phyloP scores from a whole-genome alignment of 2,888 invertebrate genomes.

The Pammene fasciana region DNA sequence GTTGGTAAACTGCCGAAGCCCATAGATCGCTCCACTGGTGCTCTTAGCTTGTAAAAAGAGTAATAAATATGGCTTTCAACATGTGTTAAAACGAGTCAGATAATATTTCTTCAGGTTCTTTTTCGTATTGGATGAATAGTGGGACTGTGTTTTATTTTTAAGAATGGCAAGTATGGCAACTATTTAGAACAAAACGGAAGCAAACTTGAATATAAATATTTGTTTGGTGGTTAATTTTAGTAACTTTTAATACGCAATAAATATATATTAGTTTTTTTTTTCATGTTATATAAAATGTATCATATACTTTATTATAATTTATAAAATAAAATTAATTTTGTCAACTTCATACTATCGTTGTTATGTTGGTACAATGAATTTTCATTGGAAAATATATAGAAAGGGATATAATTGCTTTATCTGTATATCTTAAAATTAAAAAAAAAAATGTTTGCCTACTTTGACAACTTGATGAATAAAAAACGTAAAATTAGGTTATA shows the following conservation, averaged over 20 bases:
- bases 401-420: not conserved
- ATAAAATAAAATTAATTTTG: not conserved
- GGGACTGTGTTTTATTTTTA: constrained; percentile 53
- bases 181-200: constrained; percentile 36
- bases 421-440: not conserved
- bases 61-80: constrained; percentile 78
- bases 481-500: constrained; percentile 25
- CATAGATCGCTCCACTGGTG: constrained; percentile 82
- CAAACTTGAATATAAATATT: constrained; percentile 1
- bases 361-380: constrained; percentile 19
- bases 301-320: no score
- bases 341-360: not conserved
- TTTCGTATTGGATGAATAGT: constrained; percentile 26
- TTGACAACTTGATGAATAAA: not conserved
- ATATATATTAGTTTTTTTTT: not conserved
- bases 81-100: constrained; percentile 80
- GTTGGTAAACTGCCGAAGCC: constrained; percentile 83
- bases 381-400: not conserved
- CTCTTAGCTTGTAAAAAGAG: constrained; percentile 79
- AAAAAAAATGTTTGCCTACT: no score
- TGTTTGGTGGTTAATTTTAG: not conserved
- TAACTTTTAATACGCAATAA: not conserved
- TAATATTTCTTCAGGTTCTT: constrained; percentile 60
- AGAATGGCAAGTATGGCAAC: constrained; percentile 68
- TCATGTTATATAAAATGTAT: no score